Conservation (phyloP, 2,888 invertebrate species). For the Megastigmus dorsalis region DNA sequence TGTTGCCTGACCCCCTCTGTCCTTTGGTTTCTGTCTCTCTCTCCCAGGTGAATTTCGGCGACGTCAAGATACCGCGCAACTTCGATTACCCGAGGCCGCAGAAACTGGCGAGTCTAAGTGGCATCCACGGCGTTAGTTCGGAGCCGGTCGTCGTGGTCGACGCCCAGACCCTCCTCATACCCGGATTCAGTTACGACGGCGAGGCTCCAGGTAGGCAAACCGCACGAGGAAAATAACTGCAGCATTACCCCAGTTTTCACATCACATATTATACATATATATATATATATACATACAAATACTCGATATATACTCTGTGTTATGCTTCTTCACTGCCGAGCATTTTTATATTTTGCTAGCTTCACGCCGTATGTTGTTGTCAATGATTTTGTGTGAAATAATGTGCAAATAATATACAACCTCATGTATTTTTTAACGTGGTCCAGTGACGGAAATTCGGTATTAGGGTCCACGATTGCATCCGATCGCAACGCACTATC, state of each 20-base stretch:
- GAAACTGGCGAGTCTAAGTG: constrained; percentile 84
- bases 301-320: not conserved
- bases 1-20: no score
- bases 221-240: not conserved
- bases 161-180: constrained; percentile 92
- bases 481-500: no score
- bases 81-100: constrained; percentile 90
- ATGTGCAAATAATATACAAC: no score
- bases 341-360: no score
- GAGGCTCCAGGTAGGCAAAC: constrained; percentile 87
- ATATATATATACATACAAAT: not conserved
- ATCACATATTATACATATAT: not conserved
- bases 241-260: no score
- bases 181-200: constrained; percentile 93
- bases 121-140: constrained; percentile 89
- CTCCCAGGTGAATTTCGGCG: constrained; percentile 90
- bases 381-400: no score
- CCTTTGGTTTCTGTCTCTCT: no score
- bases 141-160: constrained; percentile 93
- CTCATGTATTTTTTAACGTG: no score
- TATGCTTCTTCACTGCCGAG: no score
- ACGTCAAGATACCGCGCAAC: constrained; percentile 85
- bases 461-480: no score
- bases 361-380: no score
- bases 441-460: no score